Percentiles rank a stretch among this genome's conserved stretches.
phyloP scores from a whole-genome alignment of 2,888 invertebrate genomes.

The Atrina japonica region DNA sequence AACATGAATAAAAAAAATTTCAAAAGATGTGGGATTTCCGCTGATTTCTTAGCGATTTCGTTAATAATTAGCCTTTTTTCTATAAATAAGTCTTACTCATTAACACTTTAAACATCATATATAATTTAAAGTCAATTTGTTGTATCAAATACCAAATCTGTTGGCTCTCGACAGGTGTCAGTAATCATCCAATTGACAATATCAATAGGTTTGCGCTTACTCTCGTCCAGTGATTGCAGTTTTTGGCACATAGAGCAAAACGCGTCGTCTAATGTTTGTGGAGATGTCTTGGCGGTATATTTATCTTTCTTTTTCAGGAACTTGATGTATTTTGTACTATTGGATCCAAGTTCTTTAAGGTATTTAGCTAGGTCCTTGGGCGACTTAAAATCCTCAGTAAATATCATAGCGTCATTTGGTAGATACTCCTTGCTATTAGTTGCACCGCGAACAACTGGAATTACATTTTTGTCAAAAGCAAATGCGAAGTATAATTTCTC shows the following conservation, averaged over 20 bases:
- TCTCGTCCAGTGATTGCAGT: neutral
- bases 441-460: conserved; percentile 22
- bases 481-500: conserved; percentile 50
- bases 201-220: neutral
- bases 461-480: neutral
- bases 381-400: conserved; percentile 15
- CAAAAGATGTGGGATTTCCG: too few relatives aligned
- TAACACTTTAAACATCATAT: too few relatives aligned
- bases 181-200: neutral
- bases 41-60: too few relatives aligned
- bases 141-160: too few relatives aligned
- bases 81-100: too few relatives aligned
- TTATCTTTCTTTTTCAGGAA: conserved; percentile 16
- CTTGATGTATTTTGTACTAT: conserved; percentile 10
- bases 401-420: too few relatives aligned
- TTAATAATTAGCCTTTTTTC: too few relatives aligned
- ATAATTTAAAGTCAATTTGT: too few relatives aligned
- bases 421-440: conserved; percentile 1
- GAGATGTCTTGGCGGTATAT: conserved; percentile 7
- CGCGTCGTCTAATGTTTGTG: conserved; percentile 11
- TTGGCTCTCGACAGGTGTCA: conserved; percentile 2
- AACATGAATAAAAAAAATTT: too few relatives aligned
- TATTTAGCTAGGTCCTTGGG: conserved; percentile 15
- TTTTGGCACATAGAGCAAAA: conserved; percentile 14
- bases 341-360: neutral